Evolutionary conservation across 2,797 vertebrate genomes (phyloP).

Genomic region (Tapirus indicus): DNA sequence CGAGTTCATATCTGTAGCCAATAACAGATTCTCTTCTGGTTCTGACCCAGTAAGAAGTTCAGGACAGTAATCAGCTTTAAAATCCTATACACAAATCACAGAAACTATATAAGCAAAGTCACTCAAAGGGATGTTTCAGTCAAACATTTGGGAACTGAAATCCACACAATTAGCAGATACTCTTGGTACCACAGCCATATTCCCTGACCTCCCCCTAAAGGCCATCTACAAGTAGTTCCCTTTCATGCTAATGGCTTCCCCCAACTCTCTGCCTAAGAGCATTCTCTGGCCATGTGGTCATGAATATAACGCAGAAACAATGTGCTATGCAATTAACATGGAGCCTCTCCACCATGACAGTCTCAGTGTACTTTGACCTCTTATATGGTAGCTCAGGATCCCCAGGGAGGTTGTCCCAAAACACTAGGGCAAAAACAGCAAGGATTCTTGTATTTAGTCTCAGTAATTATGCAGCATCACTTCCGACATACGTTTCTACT

Average conservation of each 20-base stretch:
- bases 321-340: not conserved
- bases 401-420: not conserved
- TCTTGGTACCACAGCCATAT: not conserved
- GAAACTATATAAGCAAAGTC: not conserved
- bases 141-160: not conserved
- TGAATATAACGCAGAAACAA: not conserved
- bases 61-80: not conserved
- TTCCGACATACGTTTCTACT: not conserved
- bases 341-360: not conserved
- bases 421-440: not conserved
- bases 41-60: not conserved
- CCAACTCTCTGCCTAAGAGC: not conserved
- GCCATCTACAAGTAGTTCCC: not conserved
- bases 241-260: not conserved
- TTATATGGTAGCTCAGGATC: not conserved
- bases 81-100: not conserved
- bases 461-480: not conserved
- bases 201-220: not conserved
- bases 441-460: not conserved
- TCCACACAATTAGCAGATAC: not conserved
- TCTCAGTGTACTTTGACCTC: not conserved
- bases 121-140: not conserved
- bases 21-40: not conserved
- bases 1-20: not conserved
- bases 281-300: not conserved